phyloP scores from a whole-genome alignment of 2,888 invertebrate species.

The Schizotus pectinicornis region DNA sequence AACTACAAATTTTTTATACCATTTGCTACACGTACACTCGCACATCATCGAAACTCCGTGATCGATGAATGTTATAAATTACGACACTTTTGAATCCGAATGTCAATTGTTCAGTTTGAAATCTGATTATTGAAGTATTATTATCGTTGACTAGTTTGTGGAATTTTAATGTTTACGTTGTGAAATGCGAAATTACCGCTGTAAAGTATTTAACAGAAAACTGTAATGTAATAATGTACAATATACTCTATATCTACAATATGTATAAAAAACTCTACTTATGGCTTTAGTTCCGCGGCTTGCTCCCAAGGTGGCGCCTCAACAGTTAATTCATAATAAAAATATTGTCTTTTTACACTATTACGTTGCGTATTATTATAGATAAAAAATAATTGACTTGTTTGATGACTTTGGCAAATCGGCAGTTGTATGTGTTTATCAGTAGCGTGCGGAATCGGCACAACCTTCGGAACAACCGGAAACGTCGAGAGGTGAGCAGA shows the following conservation, averaged over 20 bases:
- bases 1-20: constrained; percentile 29
- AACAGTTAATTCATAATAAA: constrained; percentile 27
- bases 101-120: too few species aligned
- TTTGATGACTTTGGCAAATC: constrained; percentile 33
- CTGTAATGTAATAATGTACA: constrained; percentile 12
- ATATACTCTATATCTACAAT: constrained; percentile 24
- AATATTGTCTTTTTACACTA: constrained; percentile 27
- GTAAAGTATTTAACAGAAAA: constrained; percentile 11
- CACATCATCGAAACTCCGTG: constrained; percentile 4
- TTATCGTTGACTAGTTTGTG: constrained; percentile 21
- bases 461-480: constrained; percentile 21
- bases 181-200: not conserved
- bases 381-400: constrained; percentile 32
- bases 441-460: constrained; percentile 7
- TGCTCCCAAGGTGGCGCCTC: constrained; percentile 5
- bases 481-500: constrained; percentile 28
- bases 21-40: constrained; percentile 13
- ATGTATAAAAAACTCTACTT: constrained; percentile 22
- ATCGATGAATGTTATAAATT: not conserved
- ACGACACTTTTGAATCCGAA: too few species aligned
- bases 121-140: too few species aligned
- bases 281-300: not conserved
- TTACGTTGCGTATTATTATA: constrained; percentile 16
- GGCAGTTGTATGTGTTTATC: constrained; percentile 28
- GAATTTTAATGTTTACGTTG: constrained; percentile 1